Base-by-base conservation (phyloP, 2,888 invertebrate species). In the Drosophila niveifrons region DNA sequence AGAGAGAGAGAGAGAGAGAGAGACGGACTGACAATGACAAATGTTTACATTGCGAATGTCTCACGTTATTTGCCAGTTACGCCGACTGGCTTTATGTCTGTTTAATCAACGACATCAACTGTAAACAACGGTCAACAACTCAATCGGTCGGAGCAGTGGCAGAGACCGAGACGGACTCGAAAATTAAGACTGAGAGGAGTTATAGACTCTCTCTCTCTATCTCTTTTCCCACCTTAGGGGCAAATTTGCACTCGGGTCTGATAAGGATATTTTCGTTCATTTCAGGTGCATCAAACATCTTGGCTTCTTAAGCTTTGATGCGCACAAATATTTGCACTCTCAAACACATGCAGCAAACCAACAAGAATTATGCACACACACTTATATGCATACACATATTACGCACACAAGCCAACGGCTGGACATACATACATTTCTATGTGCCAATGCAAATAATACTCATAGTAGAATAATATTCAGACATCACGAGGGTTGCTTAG, bases 51-150 rank as follows among this genome's bases (percentile, higher is more conserved):
- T 78, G 62, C 66, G 66, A 68, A 72, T 78, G 65, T 61, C 66
- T 69, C 69, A 59, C 67, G 72, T 67, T 74, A 68, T 78, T 78
- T 77, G 77, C 65, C 71, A 72, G 72, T 64, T 62, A 63, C 67
- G 74, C 74, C 67, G 69, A 73, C 66, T 77, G 69, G 67, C 78
- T 71, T 76, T 78, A 70, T 83, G 78, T 86, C 78, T 82, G 84
- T 78, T 80, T 85, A 85, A 85, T 85, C 84, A 85, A 87, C 76
- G 80, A 73, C 57, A 44, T 76, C 75, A 65, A 84, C 66, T 74
- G 84, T 70, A 87, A 84, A 76, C 87, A 87, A 84, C 78, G 82
- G 82, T 73, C 80, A 76, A 72, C 78, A 72, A 65, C 72, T 68
- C 65, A 65, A 59, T 59, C 71, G 53, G 29, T 28, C 41, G n/a